A percentile compares a stretch with the other conserved stretches of the same genome.
Conservation (phyloP, 37 sponge, comb jelly and placozoan genomes). For the Hexactinellida sp. region DNA sequence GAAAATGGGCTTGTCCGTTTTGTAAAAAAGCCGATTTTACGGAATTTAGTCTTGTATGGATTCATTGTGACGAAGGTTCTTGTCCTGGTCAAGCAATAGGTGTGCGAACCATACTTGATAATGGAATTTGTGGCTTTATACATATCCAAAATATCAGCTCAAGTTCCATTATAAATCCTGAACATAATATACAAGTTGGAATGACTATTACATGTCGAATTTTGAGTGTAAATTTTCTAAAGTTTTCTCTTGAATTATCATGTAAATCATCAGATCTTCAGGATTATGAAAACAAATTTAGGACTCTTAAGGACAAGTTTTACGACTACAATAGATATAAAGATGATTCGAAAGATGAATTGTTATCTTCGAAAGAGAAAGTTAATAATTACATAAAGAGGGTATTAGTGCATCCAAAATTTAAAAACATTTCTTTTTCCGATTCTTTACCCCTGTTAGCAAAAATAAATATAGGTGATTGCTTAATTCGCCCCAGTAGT, state of each 20-base stretch:
- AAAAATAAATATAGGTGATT: slow-evolving; percentile 66
- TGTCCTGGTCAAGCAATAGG: slow-evolving; percentile 94
- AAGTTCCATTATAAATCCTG: slow-evolving; percentile 47
- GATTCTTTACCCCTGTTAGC: slow-evolving; percentile 56
- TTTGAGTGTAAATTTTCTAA: slow-evolving; percentile 66
- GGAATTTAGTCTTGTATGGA: slow-evolving; percentile 69
- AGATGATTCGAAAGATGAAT: slow-evolving; percentile 46
- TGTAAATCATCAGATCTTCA: slow-evolving; percentile 72
- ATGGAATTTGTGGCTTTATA: slow-evolving; percentile 84
- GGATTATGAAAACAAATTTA: slow-evolving; percentile 53
- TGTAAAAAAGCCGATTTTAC: slow-evolving; percentile 59
- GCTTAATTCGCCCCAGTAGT: slow-evolving; percentile 84
- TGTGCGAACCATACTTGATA: slow-evolving; percentile 65
- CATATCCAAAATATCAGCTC: slow-evolving; percentile 84
- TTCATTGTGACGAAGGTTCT: slow-evolving; percentile 79
- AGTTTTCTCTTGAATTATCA: slow-evolving; percentile 86
- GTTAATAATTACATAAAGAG: slow-evolving; percentile 36
- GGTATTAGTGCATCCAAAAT: slow-evolving; percentile 83
- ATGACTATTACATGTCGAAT: slow-evolving; percentile 82
- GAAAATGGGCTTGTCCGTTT: slow-evolving; percentile 83
- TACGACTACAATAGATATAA: slow-evolving; percentile 61
- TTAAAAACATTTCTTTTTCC: slow-evolving; percentile 55
- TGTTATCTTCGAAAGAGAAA: background rate
- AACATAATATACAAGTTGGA: slow-evolving; percentile 75
- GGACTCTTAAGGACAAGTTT: slow-evolving; percentile 63